A percentile compares a stretch with the other conserved stretches of the same genome.
These are phyloP conservation scores for Anoplolepis gracilipes DNA, from an alignment of 1,140 invertebrate genomes.

Conservation along the genomic window DNA sequence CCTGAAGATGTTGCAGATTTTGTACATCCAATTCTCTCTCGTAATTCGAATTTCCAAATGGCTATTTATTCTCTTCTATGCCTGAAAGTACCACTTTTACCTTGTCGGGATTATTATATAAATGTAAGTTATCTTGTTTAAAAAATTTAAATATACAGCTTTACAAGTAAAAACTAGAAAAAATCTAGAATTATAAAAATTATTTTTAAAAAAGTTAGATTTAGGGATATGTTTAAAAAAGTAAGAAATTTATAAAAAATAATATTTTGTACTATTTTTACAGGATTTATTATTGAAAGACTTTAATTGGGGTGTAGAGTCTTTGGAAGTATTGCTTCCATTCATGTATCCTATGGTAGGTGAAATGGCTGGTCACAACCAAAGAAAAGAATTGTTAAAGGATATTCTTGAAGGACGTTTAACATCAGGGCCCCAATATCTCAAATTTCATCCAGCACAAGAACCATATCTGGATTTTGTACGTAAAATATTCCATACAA, in stretches of 20 bases:
- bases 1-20: constrained; percentile 88
- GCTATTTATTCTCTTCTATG: constrained; percentile 86
- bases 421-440: constrained; percentile 87
- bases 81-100: constrained; percentile 88
- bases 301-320: constrained; percentile 86
- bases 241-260: not conserved
- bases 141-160: not conserved
- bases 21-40: constrained; percentile 88
- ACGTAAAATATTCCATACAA: constrained; percentile 78
- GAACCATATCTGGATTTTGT: constrained; percentile 87
- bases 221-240: not conserved
- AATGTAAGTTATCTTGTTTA: constrained; percentile 69
- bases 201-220: constrained; percentile 4
- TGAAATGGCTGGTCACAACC: constrained; percentile 77
- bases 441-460: constrained; percentile 87
- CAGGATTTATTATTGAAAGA: constrained; percentile 84
- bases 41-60: constrained; percentile 86
- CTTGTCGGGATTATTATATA: constrained; percentile 82
- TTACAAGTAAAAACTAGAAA: not conserved
- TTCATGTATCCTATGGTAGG: constrained; percentile 82
- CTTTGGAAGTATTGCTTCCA: constrained; percentile 85
- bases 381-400: constrained; percentile 81
- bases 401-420: constrained; percentile 84
- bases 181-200: not conserved
- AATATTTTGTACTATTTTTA: constrained; percentile 61